Conservation (phyloP, 2,797 vertebrate genomes). For the Otolemur crassicaudatus region DNA sequence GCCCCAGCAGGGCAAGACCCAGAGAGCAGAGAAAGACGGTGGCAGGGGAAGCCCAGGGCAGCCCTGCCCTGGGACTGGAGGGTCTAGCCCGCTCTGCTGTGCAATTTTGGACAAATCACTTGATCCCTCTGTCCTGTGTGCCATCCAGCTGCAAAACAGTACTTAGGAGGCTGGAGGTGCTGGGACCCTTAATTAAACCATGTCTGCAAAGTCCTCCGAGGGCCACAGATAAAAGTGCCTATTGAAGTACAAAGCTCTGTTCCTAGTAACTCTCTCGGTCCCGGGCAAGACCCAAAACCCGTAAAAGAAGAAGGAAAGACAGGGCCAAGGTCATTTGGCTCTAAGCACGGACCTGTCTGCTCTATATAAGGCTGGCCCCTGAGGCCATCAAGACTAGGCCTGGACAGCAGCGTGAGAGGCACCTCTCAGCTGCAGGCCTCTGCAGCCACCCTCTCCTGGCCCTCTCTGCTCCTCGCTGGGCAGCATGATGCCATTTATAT, state of each 20-base stretch:
- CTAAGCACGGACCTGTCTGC: fast-evolving
- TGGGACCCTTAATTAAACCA: constrained; percentile 39
- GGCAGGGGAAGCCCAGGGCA: not conserved
- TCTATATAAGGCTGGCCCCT: not conserved
- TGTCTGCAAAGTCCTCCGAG: not conserved
- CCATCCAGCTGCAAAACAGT: constrained; percentile 58
- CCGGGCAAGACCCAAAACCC: not conserved
- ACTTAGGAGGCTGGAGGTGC: not conserved
- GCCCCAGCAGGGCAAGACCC: not conserved
- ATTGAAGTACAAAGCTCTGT: constrained; percentile 48
- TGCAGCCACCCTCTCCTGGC: not conserved
- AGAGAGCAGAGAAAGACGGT: not conserved
- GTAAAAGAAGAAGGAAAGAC: not conserved
- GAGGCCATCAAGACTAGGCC: not conserved
- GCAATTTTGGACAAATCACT: constrained; percentile 60
- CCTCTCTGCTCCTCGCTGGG: not conserved
- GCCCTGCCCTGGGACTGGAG: not conserved
- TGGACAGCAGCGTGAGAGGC: not conserved
- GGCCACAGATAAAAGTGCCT: constrained; percentile 38
- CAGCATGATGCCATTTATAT: no score
- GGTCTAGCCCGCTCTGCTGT: not conserved
- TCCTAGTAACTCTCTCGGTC: fast-evolving
- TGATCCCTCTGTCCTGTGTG: constrained; percentile 41
- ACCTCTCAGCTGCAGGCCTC: not conserved
- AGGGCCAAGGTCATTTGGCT: not conserved